Conservation (phyloP, 2,888 invertebrate species). For the Galerucella calmariensis region DNA sequence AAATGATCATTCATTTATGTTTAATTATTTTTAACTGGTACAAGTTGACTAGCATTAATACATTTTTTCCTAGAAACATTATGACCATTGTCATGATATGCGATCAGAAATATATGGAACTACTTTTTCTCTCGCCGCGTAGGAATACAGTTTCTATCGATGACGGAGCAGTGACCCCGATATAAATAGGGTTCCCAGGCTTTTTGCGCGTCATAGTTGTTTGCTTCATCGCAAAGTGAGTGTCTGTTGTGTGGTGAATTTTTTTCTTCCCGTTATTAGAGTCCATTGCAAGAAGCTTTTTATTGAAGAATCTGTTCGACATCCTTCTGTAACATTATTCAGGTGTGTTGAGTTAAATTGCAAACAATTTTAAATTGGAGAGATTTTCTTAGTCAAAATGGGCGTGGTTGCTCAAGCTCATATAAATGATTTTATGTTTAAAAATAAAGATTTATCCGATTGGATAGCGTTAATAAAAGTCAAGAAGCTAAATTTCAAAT, state of each 20-base stretch:
- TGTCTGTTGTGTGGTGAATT: constrained; percentile 36
- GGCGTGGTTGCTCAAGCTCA: constrained; percentile 47
- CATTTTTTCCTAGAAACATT: background rate
- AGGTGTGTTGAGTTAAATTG: constrained; percentile 53
- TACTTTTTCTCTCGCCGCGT: constrained; percentile 53
- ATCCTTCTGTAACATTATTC: constrained; percentile 22
- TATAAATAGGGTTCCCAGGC: constrained; percentile 53
- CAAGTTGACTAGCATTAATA: background rate
- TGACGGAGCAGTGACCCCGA: constrained; percentile 25
- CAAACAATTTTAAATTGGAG: constrained; percentile 46
- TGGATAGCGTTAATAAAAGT: constrained; percentile 75
- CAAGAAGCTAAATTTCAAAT: constrained; percentile 71
- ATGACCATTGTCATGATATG: background rate
- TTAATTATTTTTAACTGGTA: background rate
- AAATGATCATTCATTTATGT: background rate
- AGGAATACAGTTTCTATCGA: constrained; percentile 49
- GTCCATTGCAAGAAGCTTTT: background rate
- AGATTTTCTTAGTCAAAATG: constrained; percentile 53
- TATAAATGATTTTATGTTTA: constrained; percentile 49
- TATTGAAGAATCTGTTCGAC: background rate
- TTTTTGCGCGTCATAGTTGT: constrained; percentile 42
- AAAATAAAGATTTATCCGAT: constrained; percentile 70
- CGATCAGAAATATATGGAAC: constrained; percentile 40
- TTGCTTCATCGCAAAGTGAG: constrained; percentile 26
- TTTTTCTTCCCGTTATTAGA: background rate